Base-by-base conservation (phyloP, 2,797 vertebrate species). In the Sandelia bainsii region DNA sequence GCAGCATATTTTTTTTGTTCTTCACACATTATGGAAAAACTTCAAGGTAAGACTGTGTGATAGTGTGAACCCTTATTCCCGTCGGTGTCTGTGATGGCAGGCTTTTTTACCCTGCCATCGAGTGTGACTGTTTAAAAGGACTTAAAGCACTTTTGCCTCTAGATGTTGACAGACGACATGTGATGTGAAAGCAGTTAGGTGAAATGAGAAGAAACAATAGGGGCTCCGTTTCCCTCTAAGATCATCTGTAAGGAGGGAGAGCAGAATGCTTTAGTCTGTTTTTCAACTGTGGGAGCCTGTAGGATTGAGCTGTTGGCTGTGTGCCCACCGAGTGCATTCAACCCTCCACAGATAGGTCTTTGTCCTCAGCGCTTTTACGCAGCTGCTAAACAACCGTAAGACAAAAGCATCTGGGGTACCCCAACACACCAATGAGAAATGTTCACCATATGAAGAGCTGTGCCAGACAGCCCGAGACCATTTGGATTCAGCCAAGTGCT, bases 271-370 rank as follows among this genome's bases (percentile, higher is more conserved):
- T 87, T 87, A 85, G 83, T 79, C 80, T 45, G 71, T 87, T 90
- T 91, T 89, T 93, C 80, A 90, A 68, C 81, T 69, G 87, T 92
- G 89, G 89, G 86, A 93, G 90, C 79, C 84, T 86, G 92, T 78
- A 92, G 91, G 90, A 89, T 86, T 72, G 83, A 85, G 89, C 85
- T 92, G 92, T 92, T 97, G 97, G 97, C 96, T 39, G 86, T 25
- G 86, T 90, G 95, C 96, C 96, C 93, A 90, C 81, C 83, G 88
- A 91, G 89, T 93, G 93, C 94, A 96, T 96, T 96, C 95, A 94
- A 93, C 91, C 92, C 95, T 93, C 91, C 95, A 98, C 96, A 98
- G 97, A 95, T 80, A 14, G 88, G 76, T 93, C 96, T 97, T 98
- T 98, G 96, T 98, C 89, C 93, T 86, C 85, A 22, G 84, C 86